Base-by-base conservation (phyloP, 2,113 vertebrate genomes). In the Acrocephalus arundinaceus region DNA sequence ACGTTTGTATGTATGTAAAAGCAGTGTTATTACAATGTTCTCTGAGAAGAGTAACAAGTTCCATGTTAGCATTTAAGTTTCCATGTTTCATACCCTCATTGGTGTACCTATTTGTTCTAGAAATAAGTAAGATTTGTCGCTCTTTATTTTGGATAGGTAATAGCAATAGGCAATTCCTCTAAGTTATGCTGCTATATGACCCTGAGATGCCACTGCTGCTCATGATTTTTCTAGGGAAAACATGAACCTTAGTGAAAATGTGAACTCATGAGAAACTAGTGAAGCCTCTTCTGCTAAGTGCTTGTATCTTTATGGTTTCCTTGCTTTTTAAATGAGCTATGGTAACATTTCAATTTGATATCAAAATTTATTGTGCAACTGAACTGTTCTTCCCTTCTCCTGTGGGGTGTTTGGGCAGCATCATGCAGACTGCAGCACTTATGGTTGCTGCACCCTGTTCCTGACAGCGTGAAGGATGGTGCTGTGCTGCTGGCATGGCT, bases 201-300 rank as follows among this genome's bases (percentile, higher is more conserved):
- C 28, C 37, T 84, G 1, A 4, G 27, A 18, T 86, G 68, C 33
- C 16, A 43, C 51, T 7, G 4, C 45, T 78, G 15, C 33, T 82
- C 35, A 7, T 54, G 25, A 61, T 21, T 92, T 81, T 87, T 88
- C 48, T 18, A 28, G 58, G 16, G 35, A 74, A 94, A 58, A 55
- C 73, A 23, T 13, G n/a, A 89, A 67, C 23, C 30, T 58, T 55
- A 46, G 20, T 39, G 61, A 71, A 30, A 28, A 16, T 0, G 0
- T 58, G 51, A 77, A 15, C 71, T 84, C 0, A 1, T 39, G 51
- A 94, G 68, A 87, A 89, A 46, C 15, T 31, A 31, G 49, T 51
- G 63, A 73, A 75, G 65, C 6, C 35, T 27, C 14, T 67, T 71
- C 43, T 59, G 43, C 46, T 18, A 9, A 31, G 13, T 24, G 9